Percentiles rank a stretch among this genome's conserved stretches.
Conservation (phyloP, 2,797 vertebrate genomes). For the Podarcis siculus region DNA sequence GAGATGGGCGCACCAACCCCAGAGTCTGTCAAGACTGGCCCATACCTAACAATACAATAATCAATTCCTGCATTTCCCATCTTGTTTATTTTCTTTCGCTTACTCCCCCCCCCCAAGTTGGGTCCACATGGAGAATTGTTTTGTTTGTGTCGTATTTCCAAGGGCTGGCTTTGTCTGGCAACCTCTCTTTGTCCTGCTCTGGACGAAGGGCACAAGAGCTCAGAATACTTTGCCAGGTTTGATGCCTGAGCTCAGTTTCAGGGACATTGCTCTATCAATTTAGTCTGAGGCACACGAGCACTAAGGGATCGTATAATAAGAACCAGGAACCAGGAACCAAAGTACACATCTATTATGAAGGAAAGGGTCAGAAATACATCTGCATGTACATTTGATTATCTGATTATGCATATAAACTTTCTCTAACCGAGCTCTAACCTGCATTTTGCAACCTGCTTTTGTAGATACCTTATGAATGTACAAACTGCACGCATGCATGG, state of each 20-base stretch:
- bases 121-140: background rate
- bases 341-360: background rate
- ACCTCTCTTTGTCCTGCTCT: background rate
- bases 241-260: background rate
- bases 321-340: background rate
- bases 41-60: background rate
- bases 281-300: background rate
- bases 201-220: background rate
- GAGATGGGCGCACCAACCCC: no score
- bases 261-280: background rate
- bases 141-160: background rate
- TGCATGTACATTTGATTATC: background rate
- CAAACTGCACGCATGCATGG: background rate
- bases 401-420: background rate
- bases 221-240: background rate
- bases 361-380: background rate
- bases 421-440: no score
- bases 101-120: background rate
- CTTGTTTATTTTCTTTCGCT: background rate
- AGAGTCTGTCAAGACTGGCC: no score
- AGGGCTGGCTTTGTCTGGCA: background rate
- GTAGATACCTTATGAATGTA: background rate
- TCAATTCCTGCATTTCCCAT: background rate
- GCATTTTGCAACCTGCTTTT: no score
- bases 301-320: background rate